Conservation (phyloP, 2,888 invertebrate species). For the Leucophora obtusa region DNA sequence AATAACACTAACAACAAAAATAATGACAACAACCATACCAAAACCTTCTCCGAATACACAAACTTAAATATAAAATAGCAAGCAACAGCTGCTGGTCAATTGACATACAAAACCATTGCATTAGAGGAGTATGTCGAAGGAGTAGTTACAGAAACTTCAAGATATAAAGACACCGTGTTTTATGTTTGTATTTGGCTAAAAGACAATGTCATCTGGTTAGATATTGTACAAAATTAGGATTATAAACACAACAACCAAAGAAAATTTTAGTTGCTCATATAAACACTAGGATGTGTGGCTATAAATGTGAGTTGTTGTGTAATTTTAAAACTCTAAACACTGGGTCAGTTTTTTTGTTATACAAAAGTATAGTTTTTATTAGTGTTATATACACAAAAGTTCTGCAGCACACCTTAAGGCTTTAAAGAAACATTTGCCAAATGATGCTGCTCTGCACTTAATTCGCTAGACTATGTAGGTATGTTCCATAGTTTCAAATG, state of each 20-base stretch:
- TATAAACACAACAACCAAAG: conserved; percentile 29
- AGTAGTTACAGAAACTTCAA: background rate
- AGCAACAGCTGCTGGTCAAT: background rate
- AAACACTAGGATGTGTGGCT: background rate
- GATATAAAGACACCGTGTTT: conserved; percentile 20
- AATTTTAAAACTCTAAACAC: conserved; percentile 6
- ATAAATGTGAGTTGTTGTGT: background rate
- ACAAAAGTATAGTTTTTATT: background rate
- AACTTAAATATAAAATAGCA: background rate
- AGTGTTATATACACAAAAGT: background rate
- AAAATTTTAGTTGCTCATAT: background rate
- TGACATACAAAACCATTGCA: background rate
- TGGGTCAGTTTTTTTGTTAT: background rate
- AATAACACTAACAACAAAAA: background rate
- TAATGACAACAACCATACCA: background rate
- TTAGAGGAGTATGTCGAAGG: background rate
- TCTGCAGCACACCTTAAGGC: background rate
- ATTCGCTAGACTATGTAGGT: background rate
- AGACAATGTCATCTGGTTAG: conserved; percentile 40
- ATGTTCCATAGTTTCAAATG: background rate
- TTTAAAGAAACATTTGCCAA: background rate
- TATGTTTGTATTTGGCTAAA: background rate
- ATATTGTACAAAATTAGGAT: conserved; percentile 39
- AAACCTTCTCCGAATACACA: background rate
- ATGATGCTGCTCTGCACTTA: background rate